These are phyloP conservation scores for Perognathus longimembris DNA, from an alignment of 2,113 vertebrate species.

Conservation along the genomic window DNA sequence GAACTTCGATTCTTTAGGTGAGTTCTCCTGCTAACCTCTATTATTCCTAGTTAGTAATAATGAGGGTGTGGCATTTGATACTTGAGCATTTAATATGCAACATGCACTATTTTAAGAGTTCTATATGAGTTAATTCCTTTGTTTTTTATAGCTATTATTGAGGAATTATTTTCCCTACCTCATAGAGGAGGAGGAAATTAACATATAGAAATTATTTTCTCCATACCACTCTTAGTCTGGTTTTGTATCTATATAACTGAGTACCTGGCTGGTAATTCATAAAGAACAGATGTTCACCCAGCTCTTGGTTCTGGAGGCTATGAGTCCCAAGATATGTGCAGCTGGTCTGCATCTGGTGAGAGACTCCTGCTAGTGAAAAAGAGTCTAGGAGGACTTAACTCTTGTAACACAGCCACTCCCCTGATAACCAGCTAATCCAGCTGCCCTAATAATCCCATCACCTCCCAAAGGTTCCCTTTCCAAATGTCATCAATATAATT, in stretches of 20 bases:
- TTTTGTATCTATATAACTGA: background rate
- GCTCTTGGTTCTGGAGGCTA: background rate
- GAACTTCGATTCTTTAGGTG: slow-evolving; percentile 95
- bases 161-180: slow-evolving; percentile 5
- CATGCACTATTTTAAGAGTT: background rate
- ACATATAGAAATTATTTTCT: background rate
- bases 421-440: background rate
- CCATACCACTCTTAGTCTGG: background rate
- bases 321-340: background rate
- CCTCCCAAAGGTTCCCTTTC: background rate
- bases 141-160: background rate
- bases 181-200: background rate
- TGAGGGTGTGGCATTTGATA: background rate
- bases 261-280: background rate
- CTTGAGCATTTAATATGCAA: background rate
- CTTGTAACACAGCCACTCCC: background rate
- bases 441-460: no score
- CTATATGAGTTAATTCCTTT: slow-evolving; percentile 10
- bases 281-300: background rate
- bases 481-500: background rate
- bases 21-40: slow-evolving; percentile 58
- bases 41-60: background rate
- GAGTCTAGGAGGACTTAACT: background rate
- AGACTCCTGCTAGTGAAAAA: background rate
- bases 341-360: background rate